Evolutionary conservation across 2,113 vertebrate genomes (phyloP), one percentile per base, ranked within the genome.

Genomic region (Leucosticte australis): DNA sequence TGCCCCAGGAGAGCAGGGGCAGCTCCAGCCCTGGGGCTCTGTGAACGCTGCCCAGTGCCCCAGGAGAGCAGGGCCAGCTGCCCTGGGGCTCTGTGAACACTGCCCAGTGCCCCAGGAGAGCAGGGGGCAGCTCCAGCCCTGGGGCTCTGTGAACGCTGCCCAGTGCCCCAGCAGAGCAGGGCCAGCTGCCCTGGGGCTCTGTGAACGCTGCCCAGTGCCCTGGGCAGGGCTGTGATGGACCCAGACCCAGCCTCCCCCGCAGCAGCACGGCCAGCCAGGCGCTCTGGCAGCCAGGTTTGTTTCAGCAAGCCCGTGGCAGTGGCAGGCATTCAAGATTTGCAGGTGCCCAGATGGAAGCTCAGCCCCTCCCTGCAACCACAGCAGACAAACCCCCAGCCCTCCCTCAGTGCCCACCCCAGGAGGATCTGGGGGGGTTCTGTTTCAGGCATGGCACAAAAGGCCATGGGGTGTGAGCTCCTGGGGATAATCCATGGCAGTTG

Each of bases 301-400:
- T 78, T 37, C 90, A 52, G 86, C 70, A 76, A 62, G 53, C 27
- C 87, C 49, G 68, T 8, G 78, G 62, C 21, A 3, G 35, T 92
- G 96, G 94, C 95, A 94, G 50, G 42, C 37, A 90, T 75, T 96
- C 93, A 95, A 83, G 88, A 50, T 82, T 12, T 87, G 85, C 96
- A 98, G 98, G 96, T 97, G 97, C 55, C 70, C 76, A 83, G 79
- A 57, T 4, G 19, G 75, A 16, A 77, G 92, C 89, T 83, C 44
- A 50, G 65, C 76, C 81, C 93, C 84, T 62, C 70, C 70, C 9
- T 9, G 68, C 86, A 86, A 76, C 86, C 49, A 76, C 2, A 6
- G 82, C 89, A 64, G 35, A 67, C 28, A 86, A 83, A 86, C 33
- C 23, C 6, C 23, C 42, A 6, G 3, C 73, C 87, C 52, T 26